phyloP scores from a whole-genome alignment of 2,797 vertebrate genomes.

The Enteromius mattozi region DNA sequence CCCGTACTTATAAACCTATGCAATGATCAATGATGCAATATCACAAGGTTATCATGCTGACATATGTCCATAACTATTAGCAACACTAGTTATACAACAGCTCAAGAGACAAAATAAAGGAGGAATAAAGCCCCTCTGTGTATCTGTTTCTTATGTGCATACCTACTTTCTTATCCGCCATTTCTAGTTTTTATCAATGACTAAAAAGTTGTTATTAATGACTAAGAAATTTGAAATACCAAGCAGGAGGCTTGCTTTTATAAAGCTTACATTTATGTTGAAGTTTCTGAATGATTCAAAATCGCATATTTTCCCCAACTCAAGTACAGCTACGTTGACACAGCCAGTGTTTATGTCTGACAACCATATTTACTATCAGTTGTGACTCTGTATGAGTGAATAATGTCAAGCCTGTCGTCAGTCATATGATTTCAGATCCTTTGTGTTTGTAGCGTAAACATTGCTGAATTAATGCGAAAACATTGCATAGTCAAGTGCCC shows the following conservation, averaged over 20 bases:
- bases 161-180: background rate
- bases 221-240: background rate
- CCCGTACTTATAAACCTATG: conserved; percentile 42
- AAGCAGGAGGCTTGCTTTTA: background rate
- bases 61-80: background rate
- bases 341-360: background rate
- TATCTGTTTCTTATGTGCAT: background rate
- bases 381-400: background rate
- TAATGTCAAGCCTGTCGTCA: background rate
- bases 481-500: background rate
- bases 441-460: background rate
- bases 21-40: conserved; percentile 22
- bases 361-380: background rate
- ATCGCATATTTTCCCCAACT: background rate
- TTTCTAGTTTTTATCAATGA: background rate
- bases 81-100: background rate
- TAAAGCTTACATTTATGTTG: background rate
- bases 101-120: background rate
- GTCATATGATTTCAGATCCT: background rate
- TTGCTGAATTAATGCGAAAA: background rate
- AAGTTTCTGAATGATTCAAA: background rate
- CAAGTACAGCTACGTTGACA: background rate
- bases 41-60: background rate
- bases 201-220: background rate
- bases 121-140: background rate